A percentile compares a stretch with the other conserved stretches of the same genome.
Evolutionary conservation across 2,888 invertebrate species (phyloP).

Genomic region (Aphrophora alni): DNA sequence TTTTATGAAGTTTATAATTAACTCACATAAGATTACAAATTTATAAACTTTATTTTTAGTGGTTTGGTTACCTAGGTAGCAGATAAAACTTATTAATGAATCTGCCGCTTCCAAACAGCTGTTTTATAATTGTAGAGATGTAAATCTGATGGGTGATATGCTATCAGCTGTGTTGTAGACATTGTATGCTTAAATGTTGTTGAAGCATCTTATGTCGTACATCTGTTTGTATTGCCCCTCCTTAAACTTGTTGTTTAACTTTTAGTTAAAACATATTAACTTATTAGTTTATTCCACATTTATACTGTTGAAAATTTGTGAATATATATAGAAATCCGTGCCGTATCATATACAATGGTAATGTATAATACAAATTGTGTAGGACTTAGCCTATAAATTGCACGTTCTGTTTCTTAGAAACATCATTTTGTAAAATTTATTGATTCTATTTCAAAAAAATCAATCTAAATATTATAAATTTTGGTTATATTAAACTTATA

Average conservation of each 20-base stretch:
- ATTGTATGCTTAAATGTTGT: background rate
- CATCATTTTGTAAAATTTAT: too few species aligned
- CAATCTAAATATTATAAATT: too few species aligned
- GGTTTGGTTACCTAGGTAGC: too few species aligned
- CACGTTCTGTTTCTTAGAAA: background rate
- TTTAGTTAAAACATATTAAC: background rate
- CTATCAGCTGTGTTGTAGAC: background rate
- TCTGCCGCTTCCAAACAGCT: background rate
- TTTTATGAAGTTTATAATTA: too few species aligned
- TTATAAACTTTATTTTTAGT: too few species aligned
- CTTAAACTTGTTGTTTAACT: background rate
- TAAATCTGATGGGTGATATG: background rate
- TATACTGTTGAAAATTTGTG: background rate
- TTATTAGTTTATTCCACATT: background rate
- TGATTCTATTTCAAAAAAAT: too few species aligned
- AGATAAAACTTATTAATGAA: background rate
- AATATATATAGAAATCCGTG: background rate
- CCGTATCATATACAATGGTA: background rate
- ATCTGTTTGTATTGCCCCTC: background rate
- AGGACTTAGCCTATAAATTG: background rate
- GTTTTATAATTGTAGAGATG: background rate
- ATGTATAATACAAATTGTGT: background rate
- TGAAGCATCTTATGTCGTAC: background rate
- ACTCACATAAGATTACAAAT: too few species aligned
- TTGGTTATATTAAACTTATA: too few species aligned